Conservation (phyloP, 2,888 invertebrate species). For the Drosophila rubida region DNA sequence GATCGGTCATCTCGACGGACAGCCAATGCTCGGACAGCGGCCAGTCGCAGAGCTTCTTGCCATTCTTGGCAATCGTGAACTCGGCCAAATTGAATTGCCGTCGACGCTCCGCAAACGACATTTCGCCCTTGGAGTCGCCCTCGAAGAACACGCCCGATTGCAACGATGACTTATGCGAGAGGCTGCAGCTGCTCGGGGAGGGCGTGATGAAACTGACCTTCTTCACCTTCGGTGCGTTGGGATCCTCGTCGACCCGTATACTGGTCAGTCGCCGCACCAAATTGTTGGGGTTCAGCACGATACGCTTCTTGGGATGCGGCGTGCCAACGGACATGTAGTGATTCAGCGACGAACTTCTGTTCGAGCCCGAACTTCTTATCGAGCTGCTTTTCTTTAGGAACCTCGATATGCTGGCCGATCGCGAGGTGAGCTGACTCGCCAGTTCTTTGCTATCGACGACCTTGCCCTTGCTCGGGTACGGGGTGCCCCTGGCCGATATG, state of each 20-base stretch:
- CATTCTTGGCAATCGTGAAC: conserved; percentile 54
- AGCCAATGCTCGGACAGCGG: neutral
- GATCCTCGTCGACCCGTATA: too few relatives aligned
- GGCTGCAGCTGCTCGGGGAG: neutral
- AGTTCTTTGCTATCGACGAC: neutral
- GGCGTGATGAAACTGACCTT: conserved; percentile 14
- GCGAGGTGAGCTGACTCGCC: too few relatives aligned
- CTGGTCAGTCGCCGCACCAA: conserved; percentile 3
- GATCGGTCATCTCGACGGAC: neutral
- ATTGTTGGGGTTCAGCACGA: neutral
- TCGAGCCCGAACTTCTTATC: neutral
- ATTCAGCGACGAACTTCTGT: neutral
- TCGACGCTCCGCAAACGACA: conserved; percentile 47
- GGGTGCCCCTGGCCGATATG: neutral
- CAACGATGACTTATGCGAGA: too few relatives aligned
- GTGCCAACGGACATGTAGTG: conserved; percentile 18
- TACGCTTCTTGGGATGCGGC: conserved; percentile 27
- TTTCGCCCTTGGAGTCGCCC: too few relatives aligned
- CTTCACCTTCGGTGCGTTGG: neutral
- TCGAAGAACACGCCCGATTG: too few relatives aligned
- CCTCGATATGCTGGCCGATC: neutral
- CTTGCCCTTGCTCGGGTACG: conserved; percentile 3
- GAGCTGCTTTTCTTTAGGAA: neutral
- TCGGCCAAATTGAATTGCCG: conserved; percentile 50
- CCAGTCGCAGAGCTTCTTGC: conserved; percentile 49